Evolutionary conservation across 2,888 invertebrate genomes (phyloP), one percentile per base, ranked within the genome.

Genomic region (Elegia similella): DNA sequence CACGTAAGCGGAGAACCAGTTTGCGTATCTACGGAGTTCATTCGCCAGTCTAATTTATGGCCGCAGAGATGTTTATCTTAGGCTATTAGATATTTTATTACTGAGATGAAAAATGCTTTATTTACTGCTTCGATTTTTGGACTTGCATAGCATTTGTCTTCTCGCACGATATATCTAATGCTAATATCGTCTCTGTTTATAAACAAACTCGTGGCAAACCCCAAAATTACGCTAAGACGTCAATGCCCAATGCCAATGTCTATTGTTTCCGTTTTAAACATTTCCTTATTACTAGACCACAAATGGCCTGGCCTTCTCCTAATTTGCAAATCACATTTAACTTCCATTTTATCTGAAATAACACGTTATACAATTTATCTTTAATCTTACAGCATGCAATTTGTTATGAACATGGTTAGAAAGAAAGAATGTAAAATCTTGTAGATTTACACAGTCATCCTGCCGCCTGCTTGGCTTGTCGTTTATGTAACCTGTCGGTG

Each of bases 1-100:
- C 68, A 69, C 69, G 70, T 70, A 70, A 70, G 69, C 57, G 60
- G 64, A 59, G 43, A 59, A 59, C 62, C 60, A 56, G 62, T 60
- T 58, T 56, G 58, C 34, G 56, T 59, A 59, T 52, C 52, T 53
- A 29, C 42, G 44, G 55, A 60, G 44, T 55, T 55, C 56, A 56
- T 48, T 47, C 42, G 55, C 46, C 42, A 60, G 47, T 56, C 58
- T 57, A 56, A 62, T 59, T 58, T 58, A 57, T 52, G 32, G 43
- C 30, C 16, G 43, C 43, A 16, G 44, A 54, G 54, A 54, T 54
- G 16, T 54, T 43, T 42, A 52, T 50, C 48, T 50, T 32, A 16
- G 48, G 16, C 32, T 50, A 50, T 34, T 50, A 50, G 32, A 50
- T 32, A 50, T 50, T 50, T 50, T 50, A 50, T 50, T 15, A 34